Evolutionary conservation across 2,888 invertebrate species (phyloP).

Genomic region (Eilema depressum): DNA sequence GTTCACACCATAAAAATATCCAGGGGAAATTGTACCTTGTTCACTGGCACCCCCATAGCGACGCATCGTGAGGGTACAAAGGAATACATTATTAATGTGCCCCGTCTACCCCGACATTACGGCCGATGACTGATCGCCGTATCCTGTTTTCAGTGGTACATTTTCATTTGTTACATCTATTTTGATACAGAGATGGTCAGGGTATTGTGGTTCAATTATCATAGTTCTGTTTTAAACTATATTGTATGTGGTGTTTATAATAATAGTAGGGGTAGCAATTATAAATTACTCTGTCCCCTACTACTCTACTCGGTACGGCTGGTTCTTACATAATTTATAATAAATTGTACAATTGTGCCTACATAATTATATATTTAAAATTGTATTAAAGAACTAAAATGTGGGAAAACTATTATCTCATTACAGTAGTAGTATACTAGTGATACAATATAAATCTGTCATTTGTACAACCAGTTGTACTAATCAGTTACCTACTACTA

Average conservation of each 20-base stretch:
- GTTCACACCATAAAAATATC: conserved; percentile 37
- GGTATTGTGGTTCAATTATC: neutral
- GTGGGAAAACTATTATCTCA: neutral
- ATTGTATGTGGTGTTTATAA: too few species aligned
- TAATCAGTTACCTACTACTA: too few species aligned
- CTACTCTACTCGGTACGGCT: too few species aligned
- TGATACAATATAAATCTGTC: too few species aligned
- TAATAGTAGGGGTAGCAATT: too few species aligned
- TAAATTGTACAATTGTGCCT: neutral
- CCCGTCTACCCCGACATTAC: conserved; percentile 15
- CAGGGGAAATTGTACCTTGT: conserved; percentile 29
- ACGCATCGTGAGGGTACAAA: conserved; percentile 22
- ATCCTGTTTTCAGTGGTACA: conserved; percentile 8
- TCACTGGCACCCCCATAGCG: conserved; percentile 5
- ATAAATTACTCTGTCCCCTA: too few species aligned
- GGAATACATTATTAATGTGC: conserved; percentile 23
- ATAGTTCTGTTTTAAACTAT: too few species aligned
- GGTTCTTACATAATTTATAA: too few species aligned
- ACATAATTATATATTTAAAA: too few species aligned
- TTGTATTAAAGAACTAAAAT: neutral
- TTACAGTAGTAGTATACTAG: too few species aligned
- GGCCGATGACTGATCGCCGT: conserved; percentile 18
- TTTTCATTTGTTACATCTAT: conserved; percentile 16
- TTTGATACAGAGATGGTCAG: neutral
- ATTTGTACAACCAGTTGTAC: too few species aligned